Evolutionary conservation across 1,140 invertebrate species (phyloP).

Genomic region (Drosophila cardini): DNA sequence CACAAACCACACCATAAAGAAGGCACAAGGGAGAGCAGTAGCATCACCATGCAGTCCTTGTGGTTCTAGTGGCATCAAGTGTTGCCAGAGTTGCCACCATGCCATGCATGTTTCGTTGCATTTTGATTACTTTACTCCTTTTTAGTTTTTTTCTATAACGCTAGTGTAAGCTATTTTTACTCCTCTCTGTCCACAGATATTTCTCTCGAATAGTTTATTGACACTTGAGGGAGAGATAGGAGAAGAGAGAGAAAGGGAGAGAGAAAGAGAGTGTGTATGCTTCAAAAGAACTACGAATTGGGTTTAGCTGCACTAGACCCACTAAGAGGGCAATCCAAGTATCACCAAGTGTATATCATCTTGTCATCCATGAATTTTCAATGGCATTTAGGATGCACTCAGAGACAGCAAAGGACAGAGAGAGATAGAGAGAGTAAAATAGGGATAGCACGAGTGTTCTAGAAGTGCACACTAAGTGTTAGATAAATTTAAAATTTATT

Average conservation of each 20-base stretch:
- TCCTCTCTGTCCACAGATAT: constrained; percentile 11
- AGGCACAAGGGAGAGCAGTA: neutral
- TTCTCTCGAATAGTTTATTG: constrained; percentile 39
- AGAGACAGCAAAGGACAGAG: constrained; percentile 7
- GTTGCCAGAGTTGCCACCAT: constrained; percentile 16
- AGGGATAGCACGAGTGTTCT: neutral
- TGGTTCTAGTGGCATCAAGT: constrained; percentile 18
- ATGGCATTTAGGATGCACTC: constrained; percentile 48
- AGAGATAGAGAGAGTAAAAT: neutral
- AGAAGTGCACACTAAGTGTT: neutral
- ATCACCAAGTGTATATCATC: constrained; percentile 45
- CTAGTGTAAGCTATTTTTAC: neutral
- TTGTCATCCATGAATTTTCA: constrained; percentile 55
- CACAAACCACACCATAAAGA: constrained; percentile 46
- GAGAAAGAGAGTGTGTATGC: neutral
- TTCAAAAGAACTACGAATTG: constrained; percentile 60
- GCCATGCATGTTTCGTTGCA: constrained; percentile 30
- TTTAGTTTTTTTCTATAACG: constrained; percentile 45
- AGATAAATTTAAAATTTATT: constrained; percentile 1
- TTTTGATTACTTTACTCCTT: constrained; percentile 64
- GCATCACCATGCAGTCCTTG: constrained; percentile 22
- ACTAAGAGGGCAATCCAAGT: constrained; percentile 24
- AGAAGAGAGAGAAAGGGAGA: neutral
- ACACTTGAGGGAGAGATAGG: constrained; percentile 17
- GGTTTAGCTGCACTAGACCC: constrained; percentile 51